Percentiles rank a stretch among this genome's conserved stretches.
These are phyloP conservation scores for Enteromius fasciolatus DNA, from an alignment of 2,797 vertebrate species.

Conservation along the genomic window DNA sequence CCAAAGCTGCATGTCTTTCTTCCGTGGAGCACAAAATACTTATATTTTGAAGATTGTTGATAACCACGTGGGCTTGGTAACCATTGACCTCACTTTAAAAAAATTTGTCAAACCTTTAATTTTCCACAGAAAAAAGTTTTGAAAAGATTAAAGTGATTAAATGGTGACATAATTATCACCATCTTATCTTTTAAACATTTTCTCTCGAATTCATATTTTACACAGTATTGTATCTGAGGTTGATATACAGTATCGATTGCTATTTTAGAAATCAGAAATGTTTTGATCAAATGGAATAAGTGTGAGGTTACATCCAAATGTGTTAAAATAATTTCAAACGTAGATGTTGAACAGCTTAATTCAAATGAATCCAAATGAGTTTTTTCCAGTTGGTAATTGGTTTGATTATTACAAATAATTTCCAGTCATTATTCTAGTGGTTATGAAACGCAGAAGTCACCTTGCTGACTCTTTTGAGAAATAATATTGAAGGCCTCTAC, in stretches of 20 bases:
- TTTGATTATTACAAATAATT: background rate
- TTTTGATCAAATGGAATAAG: background rate
- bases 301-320: background rate
- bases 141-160: background rate
- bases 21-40: background rate
- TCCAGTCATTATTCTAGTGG: background rate
- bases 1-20: background rate
- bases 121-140: background rate
- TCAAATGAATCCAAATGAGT: too few species aligned
- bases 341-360: background rate
- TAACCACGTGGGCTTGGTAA: background rate
- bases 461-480: background rate
- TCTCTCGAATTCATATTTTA: background rate
- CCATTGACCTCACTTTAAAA: background rate
- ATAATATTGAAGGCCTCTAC: background rate
- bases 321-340: background rate
- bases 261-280: background rate
- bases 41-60: background rate
- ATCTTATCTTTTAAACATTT: background rate
- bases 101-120: background rate
- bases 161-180: background rate
- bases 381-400: background rate
- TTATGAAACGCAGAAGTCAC: background rate
- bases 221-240: background rate
- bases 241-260: background rate